Base-by-base conservation (phyloP, 92 coral and sea anemone species). In the Micromussa lordhowensis region DNA sequence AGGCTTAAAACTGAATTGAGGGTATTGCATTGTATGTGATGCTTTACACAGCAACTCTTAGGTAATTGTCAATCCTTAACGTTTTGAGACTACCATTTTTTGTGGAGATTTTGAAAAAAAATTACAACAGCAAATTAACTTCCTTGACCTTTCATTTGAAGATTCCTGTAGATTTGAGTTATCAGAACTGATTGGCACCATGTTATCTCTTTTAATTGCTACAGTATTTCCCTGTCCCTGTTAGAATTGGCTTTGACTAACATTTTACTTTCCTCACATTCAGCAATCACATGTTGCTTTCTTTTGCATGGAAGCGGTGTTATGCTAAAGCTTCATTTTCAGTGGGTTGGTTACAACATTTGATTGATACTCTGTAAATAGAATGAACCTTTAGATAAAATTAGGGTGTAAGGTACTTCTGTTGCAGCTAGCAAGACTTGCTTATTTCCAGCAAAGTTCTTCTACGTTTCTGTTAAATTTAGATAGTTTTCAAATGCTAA, bases 1-100 rank as follows among this genome's bases (percentile, higher is more conserved):
- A 75, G 88, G 88, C 55, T 58, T 34, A 22, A 68, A 84, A 15
- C 83, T 86, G 49, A 86, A 84, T 86, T 36, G n/a, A 83, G 81
- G 71, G 75, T 85, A 85, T 85, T 75, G 55, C 32, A 49, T 48
- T 77, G 64, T 58, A 61, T 57, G 88, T 40, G 66, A 79, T 86
- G 77, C 83, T 21, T 61, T 63, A 69, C 48, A 38, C 88, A 73
- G 78, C 78, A 24, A 34, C 73, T 75, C 80, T 84, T 84, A 84
- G 88, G 73, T 84, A 84, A 57, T 58, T 83, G 80, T 53, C 66
- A 74, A 49, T 28, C 53, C 7, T 77, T 31, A 35, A 35, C 40
- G 36, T 75, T 57, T 84, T 84, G 72, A 57, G 88, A 75, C 49
- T 36, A 49, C 81, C 79, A 57, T 54, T 75, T 82, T 73, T 34